Conservation (phyloP, 2,113 vertebrate species). For the Tragelaphus strepsiceros region DNA sequence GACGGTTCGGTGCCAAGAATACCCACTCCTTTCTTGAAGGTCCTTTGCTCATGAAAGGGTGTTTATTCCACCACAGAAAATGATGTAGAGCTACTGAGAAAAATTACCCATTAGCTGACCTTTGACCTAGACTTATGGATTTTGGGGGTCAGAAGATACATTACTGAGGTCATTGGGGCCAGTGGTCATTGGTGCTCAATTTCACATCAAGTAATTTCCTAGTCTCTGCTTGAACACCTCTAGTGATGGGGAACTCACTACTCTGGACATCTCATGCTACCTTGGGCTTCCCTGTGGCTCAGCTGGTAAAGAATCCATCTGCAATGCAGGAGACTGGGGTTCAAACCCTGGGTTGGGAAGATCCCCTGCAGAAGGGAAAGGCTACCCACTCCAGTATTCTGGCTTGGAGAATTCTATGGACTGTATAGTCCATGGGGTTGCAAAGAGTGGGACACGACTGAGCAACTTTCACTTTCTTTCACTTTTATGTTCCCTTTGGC, state of each 20-base stretch:
- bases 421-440: rapidly evolving
- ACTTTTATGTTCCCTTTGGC: neutral
- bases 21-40: neutral
- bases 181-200: neutral
- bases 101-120: neutral
- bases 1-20: neutral
- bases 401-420: neutral
- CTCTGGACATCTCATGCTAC: neutral
- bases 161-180: neutral
- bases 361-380: neutral
- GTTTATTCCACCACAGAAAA: neutral
- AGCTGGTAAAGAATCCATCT: neutral
- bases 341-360: neutral
- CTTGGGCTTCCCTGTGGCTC: neutral
- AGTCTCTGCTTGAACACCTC: neutral
- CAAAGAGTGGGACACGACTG: neutral
- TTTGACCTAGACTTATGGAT: neutral
- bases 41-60: neutral
- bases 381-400: neutral
- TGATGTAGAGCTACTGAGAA: neutral
- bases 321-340: neutral
- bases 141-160: neutral
- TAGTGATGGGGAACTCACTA: neutral
- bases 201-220: neutral
- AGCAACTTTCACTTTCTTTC: neutral